phyloP scores from a whole-genome alignment of 2,888 invertebrate species.

The Volucella zonaria region DNA sequence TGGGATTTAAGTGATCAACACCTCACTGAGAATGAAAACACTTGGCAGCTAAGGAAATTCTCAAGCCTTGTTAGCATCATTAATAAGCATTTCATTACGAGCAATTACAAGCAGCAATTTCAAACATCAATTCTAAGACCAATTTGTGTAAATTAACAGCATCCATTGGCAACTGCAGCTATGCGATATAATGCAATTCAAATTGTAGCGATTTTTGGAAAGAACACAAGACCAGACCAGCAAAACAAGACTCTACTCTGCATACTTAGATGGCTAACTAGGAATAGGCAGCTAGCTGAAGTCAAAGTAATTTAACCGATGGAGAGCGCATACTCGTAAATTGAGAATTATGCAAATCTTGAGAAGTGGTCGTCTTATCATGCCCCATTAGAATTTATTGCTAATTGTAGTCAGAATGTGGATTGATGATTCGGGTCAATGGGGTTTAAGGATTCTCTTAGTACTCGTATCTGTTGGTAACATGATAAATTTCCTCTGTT shows the following conservation, averaged over 20 bases:
- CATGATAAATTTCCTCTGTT: slow-evolving; percentile 29
- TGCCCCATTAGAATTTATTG: slow-evolving; percentile 50
- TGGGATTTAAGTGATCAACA: slow-evolving; percentile 36
- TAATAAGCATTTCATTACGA: slow-evolving; percentile 59
- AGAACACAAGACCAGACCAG: too few relatives aligned
- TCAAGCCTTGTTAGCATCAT: slow-evolving; percentile 34
- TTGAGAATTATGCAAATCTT: slow-evolving; percentile 73
- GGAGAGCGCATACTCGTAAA: slow-evolving; percentile 43
- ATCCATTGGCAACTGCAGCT: slow-evolving; percentile 3
- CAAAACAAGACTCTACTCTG: background rate
- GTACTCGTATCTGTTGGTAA: background rate
- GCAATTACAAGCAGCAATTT: slow-evolving; percentile 60
- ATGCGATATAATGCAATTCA: slow-evolving; percentile 43
- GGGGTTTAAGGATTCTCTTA: slow-evolving; percentile 59
- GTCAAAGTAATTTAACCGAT: slow-evolving; percentile 52
- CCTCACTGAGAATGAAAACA: slow-evolving; percentile 38
- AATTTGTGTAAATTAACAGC: slow-evolving; percentile 62
- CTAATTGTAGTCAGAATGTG: slow-evolving; percentile 51
- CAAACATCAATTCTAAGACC: slow-evolving; percentile 55
- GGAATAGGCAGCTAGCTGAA: slow-evolving; percentile 28
- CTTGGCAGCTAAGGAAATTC: background rate
- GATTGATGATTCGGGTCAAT: slow-evolving; percentile 65
- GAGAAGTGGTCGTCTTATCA: slow-evolving; percentile 10
- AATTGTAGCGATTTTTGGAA: slow-evolving; percentile 15
- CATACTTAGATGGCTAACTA: background rate